phyloP scores from a whole-genome alignment of 2,113 vertebrate species.

The Daboia siamensis region DNA sequence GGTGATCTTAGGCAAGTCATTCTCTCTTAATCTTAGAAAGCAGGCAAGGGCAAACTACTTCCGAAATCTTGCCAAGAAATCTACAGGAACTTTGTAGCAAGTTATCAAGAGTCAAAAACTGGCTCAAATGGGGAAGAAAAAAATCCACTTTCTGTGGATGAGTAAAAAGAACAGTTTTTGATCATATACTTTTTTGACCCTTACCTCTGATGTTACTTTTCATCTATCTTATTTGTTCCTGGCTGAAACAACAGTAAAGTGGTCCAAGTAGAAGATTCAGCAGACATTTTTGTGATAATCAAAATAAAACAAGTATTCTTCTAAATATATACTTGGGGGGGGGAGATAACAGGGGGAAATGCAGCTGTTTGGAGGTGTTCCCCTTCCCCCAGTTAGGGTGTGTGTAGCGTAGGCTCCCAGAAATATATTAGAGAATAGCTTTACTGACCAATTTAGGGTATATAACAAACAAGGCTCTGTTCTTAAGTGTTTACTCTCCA shows the following conservation, averaged over 20 bases:
- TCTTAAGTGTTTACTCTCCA: constrained; percentile 57
- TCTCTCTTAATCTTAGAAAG: neutral
- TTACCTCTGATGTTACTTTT: constrained; percentile 39
- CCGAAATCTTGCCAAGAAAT: neutral
- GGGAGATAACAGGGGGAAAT: neutral
- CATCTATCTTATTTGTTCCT: constrained; percentile 42
- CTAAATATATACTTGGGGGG: neutral
- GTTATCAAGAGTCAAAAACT: neutral
- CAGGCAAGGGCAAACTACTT: neutral
- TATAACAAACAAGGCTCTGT: constrained; percentile 63
- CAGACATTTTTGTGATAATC: constrained; percentile 41
- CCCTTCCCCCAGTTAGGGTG: neutral
- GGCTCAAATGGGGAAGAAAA: neutral
- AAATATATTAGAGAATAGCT: constrained; percentile 36
- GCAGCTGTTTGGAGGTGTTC: neutral
- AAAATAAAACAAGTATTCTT: neutral
- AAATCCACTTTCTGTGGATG: neutral
- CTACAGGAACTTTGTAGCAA: neutral
- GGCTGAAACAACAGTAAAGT: constrained; percentile 20
- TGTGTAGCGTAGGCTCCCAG: constrained; percentile 49
- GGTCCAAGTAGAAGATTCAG: constrained; percentile 47
- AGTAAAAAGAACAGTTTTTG: constrained; percentile 51
- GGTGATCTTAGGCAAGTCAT: neutral
- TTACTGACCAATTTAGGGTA: constrained; percentile 61
- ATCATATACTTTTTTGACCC: constrained; percentile 49